Percentiles rank a stretch among this genome's conserved stretches.
phyloP scores from a whole-genome alignment of 35 echinoderm and acorn worm genomes.

The Strongylocentrotus purpuratus region DNA sequence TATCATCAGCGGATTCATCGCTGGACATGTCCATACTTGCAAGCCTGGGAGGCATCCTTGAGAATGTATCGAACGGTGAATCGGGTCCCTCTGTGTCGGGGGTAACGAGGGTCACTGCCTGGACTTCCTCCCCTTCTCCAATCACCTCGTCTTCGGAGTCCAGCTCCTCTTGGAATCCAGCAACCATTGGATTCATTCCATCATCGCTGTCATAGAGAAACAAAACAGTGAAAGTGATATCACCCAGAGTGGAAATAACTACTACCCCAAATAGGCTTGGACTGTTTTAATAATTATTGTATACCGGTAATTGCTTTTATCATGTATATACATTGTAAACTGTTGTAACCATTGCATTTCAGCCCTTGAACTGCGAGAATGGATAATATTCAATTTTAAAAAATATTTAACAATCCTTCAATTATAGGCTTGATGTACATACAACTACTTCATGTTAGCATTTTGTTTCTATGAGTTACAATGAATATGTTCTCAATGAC shows the following conservation, averaged over 20 bases:
- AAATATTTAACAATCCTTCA: too few relatives aligned
- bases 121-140: neutral
- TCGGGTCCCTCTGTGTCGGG: neutral
- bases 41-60: neutral
- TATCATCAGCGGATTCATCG: neutral
- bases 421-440: too few relatives aligned
- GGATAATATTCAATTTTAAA: too few relatives aligned
- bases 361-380: too few relatives aligned
- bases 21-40: conserved; percentile 8
- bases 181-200: conserved; percentile 89
- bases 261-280: neutral
- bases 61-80: neutral
- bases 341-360: too few relatives aligned
- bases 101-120: neutral
- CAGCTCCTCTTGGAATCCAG: conserved; percentile 93
- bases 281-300: too few relatives aligned
- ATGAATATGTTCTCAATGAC: too few relatives aligned
- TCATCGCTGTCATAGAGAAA: conserved; percentile 62
- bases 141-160: conserved; percentile 90
- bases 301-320: too few relatives aligned
- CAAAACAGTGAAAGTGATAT: neutral
- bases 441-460: too few relatives aligned
- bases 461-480: too few relatives aligned
- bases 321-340: too few relatives aligned
- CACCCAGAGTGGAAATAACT: neutral